Evolutionary conservation across 2,888 invertebrate species (phyloP), one percentile per base, ranked within the genome.

Genomic region (Agrochola lychnidis): DNA sequence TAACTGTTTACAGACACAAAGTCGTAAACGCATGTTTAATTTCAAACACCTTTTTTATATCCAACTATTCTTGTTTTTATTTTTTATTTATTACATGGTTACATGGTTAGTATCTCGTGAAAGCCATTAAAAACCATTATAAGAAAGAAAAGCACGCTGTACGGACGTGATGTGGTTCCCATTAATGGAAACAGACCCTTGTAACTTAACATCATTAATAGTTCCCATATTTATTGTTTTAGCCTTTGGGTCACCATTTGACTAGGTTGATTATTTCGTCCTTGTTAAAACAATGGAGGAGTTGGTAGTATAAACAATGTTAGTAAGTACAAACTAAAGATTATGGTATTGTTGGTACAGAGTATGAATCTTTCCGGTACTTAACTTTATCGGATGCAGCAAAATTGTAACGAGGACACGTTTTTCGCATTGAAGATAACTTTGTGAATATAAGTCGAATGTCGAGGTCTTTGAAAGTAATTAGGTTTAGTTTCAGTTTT

Each of bases 371-470:
- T 67, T 79, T 83, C 76, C 71, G 69, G 73, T 86, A 70, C 12
- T 75, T 73, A 40, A 16, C 4, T 67, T 85, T 85, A 78, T 82
- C 79, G 53, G 51, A 22, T 66, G 59, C 64, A 51, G 67, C 74
- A 62, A 62, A 86, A 83, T n/a, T 76, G 83, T 84, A 57, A 83
- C 83, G 75, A 86, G 79, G 83, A 57, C 86, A 86, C 74, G 78
- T 83, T 70, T 57, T 70, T 81, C 69, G 66, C 70, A 83, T 86
- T 79, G 76, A 79, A 83, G 85, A 85, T 81, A 70, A 76, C 30
- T 59, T 81, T 62, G 59, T 69, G 19, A 51, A 56, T 67, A 45
- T 53, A 68, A 68, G 61, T 64, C 63, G 75, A 80, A 64, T 75
- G 51, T 81, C 67, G 62, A 84, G 62, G 75, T 57, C 30, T 66